Evolutionary conservation across 2,888 invertebrate species (phyloP).

Genomic region (Rapana venosa): DNA sequence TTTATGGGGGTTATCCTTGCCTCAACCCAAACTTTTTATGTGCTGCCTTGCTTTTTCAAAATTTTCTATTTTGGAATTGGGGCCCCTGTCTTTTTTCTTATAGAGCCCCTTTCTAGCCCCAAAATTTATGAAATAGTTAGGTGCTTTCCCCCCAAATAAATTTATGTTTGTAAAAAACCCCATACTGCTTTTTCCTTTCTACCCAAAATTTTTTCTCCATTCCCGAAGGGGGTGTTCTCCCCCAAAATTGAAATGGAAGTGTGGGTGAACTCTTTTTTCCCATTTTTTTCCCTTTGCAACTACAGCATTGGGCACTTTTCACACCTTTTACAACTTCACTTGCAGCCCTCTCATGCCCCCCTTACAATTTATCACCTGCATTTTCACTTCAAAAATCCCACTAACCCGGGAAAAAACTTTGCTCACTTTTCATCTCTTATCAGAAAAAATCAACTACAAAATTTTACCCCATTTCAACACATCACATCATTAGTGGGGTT

Average conservation of each 20-base stretch:
- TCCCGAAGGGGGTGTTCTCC: background rate
- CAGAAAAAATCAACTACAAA: background rate
- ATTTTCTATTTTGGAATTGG: slow-evolving; percentile 5
- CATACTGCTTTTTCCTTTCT: background rate
- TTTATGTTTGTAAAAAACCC: slow-evolving; percentile 12
- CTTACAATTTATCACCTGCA: background rate
- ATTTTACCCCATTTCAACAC: background rate
- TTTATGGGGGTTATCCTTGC: slow-evolving; percentile 31
- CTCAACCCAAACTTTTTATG: background rate
- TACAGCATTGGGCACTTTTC: no score
- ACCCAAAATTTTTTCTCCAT: background rate
- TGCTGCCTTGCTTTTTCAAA: slow-evolving; percentile 30
- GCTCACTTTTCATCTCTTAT: background rate
- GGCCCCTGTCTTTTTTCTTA: slow-evolving; percentile 27
- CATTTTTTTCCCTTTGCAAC: no score
- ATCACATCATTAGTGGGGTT: background rate
- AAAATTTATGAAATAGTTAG: background rate
- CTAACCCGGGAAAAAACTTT: no score
- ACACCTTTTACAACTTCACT: no score
- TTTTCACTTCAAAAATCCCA: no score
- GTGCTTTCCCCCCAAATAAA: slow-evolving; percentile 22
- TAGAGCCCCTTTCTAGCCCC: background rate
- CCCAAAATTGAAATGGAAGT: background rate
- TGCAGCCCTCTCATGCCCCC: background rate
- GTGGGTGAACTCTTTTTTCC: no score